These are phyloP conservation scores for Cheilosia impressa DNA, from an alignment of 2,888 invertebrate genomes.

Conservation along the genomic window DNA sequence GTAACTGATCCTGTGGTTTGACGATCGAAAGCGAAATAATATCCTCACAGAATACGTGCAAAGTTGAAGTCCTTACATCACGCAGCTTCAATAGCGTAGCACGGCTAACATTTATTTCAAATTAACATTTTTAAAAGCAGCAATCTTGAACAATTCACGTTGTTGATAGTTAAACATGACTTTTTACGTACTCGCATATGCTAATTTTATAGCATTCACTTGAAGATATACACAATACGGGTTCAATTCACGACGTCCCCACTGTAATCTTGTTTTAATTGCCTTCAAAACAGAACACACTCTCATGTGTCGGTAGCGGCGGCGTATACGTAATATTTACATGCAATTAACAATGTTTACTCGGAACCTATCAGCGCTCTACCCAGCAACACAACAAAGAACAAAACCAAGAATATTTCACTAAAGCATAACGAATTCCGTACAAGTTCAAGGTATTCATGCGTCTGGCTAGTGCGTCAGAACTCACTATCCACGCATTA, in stretches of 20 bases:
- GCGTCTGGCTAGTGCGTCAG: slow-evolving; percentile 33
- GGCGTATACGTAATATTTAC: slow-evolving; percentile 72
- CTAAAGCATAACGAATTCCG: slow-evolving; percentile 6
- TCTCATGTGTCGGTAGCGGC: slow-evolving; percentile 4
- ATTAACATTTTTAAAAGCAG: too few species aligned
- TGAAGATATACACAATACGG: background rate
- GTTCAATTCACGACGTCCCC: slow-evolving; percentile 3
- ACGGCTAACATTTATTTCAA: too few species aligned
- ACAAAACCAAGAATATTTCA: slow-evolving; percentile 17
- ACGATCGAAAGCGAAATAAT: background rate
- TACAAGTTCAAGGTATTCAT: slow-evolving; percentile 63
- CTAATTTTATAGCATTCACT: background rate
- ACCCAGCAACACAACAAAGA: background rate
- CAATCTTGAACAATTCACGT: background rate
- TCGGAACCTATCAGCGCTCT: background rate
- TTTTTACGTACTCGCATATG: background rate
- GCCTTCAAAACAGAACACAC: slow-evolving; percentile 44
- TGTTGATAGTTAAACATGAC: background rate
- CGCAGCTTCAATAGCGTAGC: background rate
- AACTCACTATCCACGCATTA: slow-evolving; percentile 43
- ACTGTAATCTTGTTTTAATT: slow-evolving; percentile 44
- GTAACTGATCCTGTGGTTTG: too few species aligned
- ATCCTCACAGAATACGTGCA: background rate
- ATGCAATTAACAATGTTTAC: slow-evolving; percentile 55
- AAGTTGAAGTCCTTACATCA: background rate